Base-by-base conservation (phyloP, 2,113 vertebrate genomes). In the Sinocyclocheilus anophthalmus region DNA sequence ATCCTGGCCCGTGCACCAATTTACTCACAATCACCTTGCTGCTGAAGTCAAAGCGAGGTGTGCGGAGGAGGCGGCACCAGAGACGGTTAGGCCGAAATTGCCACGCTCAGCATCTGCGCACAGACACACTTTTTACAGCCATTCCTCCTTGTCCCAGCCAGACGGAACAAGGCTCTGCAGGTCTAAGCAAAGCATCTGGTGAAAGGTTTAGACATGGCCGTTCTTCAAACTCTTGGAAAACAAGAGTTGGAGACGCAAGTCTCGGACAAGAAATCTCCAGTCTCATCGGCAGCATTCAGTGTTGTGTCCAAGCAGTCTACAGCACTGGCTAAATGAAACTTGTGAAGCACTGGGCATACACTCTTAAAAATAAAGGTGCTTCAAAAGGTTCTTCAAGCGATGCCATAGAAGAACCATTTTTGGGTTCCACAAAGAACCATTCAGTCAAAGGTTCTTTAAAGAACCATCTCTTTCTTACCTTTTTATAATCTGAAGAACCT, bases 1-100 rank as follows among this genome's bases (percentile, higher is more conserved):
- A 94, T 93, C 92, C 93, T 92, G 92, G 92, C 90, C 93, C 91
- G 89, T 93, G 92, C 92, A 92, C 93, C 92, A 94, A 94, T 94
- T 93, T 94, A 94, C 94, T 94, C 92, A 92, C 92, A 5, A 90
- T 94, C 93, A 94, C 91, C 90, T 94, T 93, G 91, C 90, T 91
- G 89, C 90, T 88, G 91, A 91, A 92, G 93, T 92, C 88, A 91
- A 90, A 93, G 92, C 84, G 90, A 79, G 87, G 33, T 81, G 63
- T 83, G 90, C 91, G 90, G 86, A 67, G 87, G 87, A 85, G 91
- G 90, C 81, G 87, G 93, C 87, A 91, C 73, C 67, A 69, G 63
- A 84, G 69, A 76, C 14, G 59, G 65, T 76, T 9, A 42, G 42
- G 59, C 78, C 33, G 39, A 48, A 75, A 53, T 78, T 65, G 45